Evolutionary conservation across 2,113 vertebrate species (phyloP), one percentile per base, ranked within the genome.

Genomic region (Mustela lutreola): DNA sequence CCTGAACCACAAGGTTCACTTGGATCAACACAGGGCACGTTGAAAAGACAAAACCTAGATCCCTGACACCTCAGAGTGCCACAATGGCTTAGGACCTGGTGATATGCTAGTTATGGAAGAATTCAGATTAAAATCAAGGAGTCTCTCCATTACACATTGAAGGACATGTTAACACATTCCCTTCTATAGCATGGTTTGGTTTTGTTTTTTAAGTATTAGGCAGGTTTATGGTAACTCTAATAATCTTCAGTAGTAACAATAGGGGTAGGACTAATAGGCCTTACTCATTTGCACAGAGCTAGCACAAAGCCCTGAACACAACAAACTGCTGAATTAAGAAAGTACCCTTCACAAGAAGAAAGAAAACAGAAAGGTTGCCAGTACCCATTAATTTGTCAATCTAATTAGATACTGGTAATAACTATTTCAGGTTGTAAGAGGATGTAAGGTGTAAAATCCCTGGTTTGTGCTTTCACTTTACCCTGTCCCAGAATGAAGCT

Each of bases 291-390:
- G 4, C 21, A 94, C 33, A 73, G 12, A n/a, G 39, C 24, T 75
- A 75, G 18, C 67, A 82, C 36, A 89, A 83, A 80, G 63, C 15
- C 11, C 11, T 88, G 11, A 4, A 78, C 12, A 45, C 16, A 90
- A 82, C 26, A 89, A 71, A 48, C 42, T 33, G 63, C 75, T 65
- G 16, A 89, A 78, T 63, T 65, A 56, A 78, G 8, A 39, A 78
- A 67, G 42, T 62, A 73, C 33, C 53, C 45, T 86, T 70, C 45
- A 22, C 11, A 87, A 63, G 12, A 21, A 31, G 31, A 93, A 84
- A 88, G 36, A 91, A 90, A 84, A 95, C 31, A 65, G 10, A 92
- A 96, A 78, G 18, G 67, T 33, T 73, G 33, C 39, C 91, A 82
- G 14, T 60, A 28, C 9, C 53, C 75, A 90, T n/a, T 24, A 79